Conservation (phyloP, 1,140 invertebrate species). For the Drosophila trapezifrons region DNA sequence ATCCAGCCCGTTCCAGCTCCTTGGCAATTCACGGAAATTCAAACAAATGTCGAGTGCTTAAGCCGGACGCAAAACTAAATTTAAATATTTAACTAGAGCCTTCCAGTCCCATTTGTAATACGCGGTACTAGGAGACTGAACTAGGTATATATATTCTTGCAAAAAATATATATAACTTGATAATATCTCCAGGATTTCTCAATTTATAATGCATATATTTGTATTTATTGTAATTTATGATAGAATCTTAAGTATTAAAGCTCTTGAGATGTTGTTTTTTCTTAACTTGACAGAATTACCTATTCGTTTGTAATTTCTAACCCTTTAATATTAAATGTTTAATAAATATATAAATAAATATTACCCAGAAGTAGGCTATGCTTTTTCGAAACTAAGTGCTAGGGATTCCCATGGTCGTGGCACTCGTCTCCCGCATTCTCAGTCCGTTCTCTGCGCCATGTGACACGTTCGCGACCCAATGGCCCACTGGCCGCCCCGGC, state of each 20-base stretch:
- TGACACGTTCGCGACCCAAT: slow-evolving; percentile 68
- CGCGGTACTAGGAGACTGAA: neutral
- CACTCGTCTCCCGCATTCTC: neutral
- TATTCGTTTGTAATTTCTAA: neutral
- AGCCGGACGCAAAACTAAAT: slow-evolving; percentile 40
- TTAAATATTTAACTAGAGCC: slow-evolving; percentile 68
- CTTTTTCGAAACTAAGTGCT: neutral
- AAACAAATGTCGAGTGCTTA: slow-evolving; percentile 23
- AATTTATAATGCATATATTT: no score
- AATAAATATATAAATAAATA: neutral
- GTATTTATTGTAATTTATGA: no score
- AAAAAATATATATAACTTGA: no score
- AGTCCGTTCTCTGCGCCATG: slow-evolving; percentile 5
- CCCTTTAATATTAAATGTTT: no score
- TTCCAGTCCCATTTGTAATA: slow-evolving; percentile 4
- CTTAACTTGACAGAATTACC: no score
- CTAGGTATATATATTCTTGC: neutral
- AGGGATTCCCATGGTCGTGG: neutral
- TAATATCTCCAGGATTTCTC: no score
- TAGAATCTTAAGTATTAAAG: no score
- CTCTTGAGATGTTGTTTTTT: no score
- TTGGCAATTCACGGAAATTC: slow-evolving; percentile 6
- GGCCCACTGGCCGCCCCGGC: slow-evolving; percentile 34
- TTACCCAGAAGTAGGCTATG: accelerated
- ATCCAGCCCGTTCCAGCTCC: neutral